These are phyloP conservation scores for Helogale parvula DNA, from an alignment of 2,113 vertebrate species.

Conservation along the genomic window DNA sequence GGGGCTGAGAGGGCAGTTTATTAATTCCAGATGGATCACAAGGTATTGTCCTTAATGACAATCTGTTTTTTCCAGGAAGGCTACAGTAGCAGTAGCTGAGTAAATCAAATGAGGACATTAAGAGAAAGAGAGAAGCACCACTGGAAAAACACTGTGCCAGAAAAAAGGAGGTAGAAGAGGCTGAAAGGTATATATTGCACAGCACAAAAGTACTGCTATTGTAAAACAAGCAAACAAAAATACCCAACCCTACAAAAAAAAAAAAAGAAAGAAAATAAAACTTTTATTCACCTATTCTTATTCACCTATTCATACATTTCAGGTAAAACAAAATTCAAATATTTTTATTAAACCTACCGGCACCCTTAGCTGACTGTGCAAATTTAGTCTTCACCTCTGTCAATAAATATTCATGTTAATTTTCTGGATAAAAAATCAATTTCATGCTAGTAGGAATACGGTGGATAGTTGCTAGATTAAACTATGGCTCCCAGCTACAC, in stretches of 20 bases:
- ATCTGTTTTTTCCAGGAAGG: constrained; percentile 64
- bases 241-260: background rate
- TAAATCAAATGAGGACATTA: constrained; percentile 82
- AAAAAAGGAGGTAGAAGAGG: background rate
- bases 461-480: constrained; percentile 72
- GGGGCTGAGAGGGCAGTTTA: constrained; percentile 65
- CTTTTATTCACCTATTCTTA: constrained; percentile 25
- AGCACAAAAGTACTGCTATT: background rate
- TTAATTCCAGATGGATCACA: constrained; percentile 71
- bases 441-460: constrained; percentile 70
- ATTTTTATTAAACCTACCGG: constrained; percentile 57
- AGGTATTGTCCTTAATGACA: constrained; percentile 71
- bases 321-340: constrained; percentile 45
- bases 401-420: constrained; percentile 79
- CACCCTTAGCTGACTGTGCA: constrained; percentile 65
- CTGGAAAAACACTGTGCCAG: constrained; percentile 32
- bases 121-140: constrained; percentile 56
- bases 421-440: constrained; percentile 76
- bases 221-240: background rate
- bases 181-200: constrained; percentile 52
- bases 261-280: constrained; percentile 10
- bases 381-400: constrained; percentile 62
- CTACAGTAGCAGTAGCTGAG: constrained; percentile 64
- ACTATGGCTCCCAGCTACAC: constrained; percentile 8
- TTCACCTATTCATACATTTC: constrained; percentile 46